Evolutionary conservation across 2,113 vertebrate genomes (phyloP).

Genomic region (Chaetodon auriga): DNA sequence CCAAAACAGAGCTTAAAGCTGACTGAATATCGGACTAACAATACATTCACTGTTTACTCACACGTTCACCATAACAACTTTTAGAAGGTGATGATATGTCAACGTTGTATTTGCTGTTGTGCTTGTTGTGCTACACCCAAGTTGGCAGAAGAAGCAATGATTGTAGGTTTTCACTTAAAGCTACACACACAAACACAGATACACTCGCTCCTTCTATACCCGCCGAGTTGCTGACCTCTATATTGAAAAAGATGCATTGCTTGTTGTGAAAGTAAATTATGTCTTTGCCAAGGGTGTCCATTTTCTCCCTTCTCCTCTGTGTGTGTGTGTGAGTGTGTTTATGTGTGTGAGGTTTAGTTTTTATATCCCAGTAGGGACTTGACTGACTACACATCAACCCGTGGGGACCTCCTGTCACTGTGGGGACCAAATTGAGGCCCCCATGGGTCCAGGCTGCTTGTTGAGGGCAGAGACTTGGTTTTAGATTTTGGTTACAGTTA

Average conservation of each 20-base stretch:
- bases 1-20: not conserved
- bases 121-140: not conserved
- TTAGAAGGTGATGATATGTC: not conserved
- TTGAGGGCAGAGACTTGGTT: no score
- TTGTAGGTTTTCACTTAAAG: not conserved
- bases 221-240: constrained; percentile 26
- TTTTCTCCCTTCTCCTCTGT: not conserved
- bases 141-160: not conserved
- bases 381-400: no score
- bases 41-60: not conserved
- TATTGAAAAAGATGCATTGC: constrained; percentile 24
- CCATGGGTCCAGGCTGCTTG: no score
- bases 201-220: not conserved
- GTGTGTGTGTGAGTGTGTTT: not conserved
- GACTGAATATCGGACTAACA: not conserved
- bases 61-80: not conserved
- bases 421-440: no score
- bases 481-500: no score
- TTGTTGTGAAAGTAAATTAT: not conserved
- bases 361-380: no score
- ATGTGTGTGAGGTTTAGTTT: no score
- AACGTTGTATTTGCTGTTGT: not conserved
- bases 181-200: constrained; percentile 6
- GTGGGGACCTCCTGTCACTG: no score
- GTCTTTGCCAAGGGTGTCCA: constrained; percentile 25